Conservation (phyloP, 2,113 vertebrate genomes). For the Nibea albiflora region DNA sequence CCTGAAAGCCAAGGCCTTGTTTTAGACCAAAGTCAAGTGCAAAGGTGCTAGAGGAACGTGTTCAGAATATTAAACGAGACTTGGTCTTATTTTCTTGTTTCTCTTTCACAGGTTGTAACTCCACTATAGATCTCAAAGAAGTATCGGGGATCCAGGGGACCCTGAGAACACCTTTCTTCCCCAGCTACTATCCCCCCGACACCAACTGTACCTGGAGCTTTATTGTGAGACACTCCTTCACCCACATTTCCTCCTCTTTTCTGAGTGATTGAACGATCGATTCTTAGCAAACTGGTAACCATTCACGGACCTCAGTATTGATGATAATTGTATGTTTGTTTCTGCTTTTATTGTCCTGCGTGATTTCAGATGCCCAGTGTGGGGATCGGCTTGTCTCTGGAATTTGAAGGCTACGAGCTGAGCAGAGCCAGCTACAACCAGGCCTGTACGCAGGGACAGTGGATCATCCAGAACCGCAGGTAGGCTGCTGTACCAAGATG, state of each 20-base stretch:
- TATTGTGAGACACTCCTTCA: conserved; percentile 81
- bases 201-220: conserved; percentile 93
- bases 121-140: conserved; percentile 82
- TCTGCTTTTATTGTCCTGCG: not conserved
- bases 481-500: conserved; percentile 43
- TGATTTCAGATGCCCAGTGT: conserved; percentile 86
- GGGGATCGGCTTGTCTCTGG: conserved; percentile 88
- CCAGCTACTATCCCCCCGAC: conserved; percentile 93
- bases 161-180: conserved; percentile 90
- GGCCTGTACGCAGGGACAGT: conserved; percentile 92
- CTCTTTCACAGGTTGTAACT: conserved; percentile 84
- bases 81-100: no score
- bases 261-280: not conserved
- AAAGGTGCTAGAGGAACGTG: not conserved
- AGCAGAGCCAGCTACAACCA: conserved; percentile 85
- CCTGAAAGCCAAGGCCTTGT: not conserved
- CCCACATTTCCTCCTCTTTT: not conserved
- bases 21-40: not conserved
- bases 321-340: not conserved
- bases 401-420: conserved; percentile 92
- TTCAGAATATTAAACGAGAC: not conserved
- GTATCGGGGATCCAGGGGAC: conserved; percentile 85
- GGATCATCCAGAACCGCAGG: conserved; percentile 93
- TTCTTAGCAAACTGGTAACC: no score
- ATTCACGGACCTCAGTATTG: not conserved